Base-by-base conservation (phyloP, 2,888 invertebrate genomes). In the Brachycybe producta region DNA sequence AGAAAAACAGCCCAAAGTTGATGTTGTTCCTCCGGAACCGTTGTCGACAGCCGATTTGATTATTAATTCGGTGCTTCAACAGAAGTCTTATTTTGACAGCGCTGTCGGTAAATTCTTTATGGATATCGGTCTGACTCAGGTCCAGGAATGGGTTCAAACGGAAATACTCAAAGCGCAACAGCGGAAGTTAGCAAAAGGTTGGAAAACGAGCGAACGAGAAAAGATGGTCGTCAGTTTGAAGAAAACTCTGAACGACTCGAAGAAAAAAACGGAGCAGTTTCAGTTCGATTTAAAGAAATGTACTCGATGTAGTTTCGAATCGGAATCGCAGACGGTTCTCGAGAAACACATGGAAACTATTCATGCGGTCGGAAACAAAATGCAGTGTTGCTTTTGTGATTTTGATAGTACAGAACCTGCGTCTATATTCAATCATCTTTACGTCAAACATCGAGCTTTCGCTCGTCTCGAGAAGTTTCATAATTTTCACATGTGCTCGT, bases 131-230 rank as follows among this genome's bases (percentile, higher is more conserved):
- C 75, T 84, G 52, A 87, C 84, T 65, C 74, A 90, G 56, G 91
- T 90, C 2, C 87, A 90, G 66, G 91, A 94, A 65, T 84, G 80
- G 66, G 92, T 94, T 19, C 92, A 94, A 70, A 78, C 80, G n/a
- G 94, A 94, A 71, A 71, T 92, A 52, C 72, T 92, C 49, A 80
- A 83, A 58, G 81, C 86, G 62, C 88, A 91, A 65, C 84, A 83
- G 64, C 76, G 84, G 41, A 88, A 88, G 65, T 77, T 68, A 53
- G 57, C 62, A 82, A 19, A 80, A 82, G 58, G 78, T 79, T 57
- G 80, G 79, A 52, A 62, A 60, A 41, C 58, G 56, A 49, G 62
- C 61, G 30, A 68, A 73, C 75, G 45, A 34, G 62, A 61, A 71
- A 75, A 55, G 75, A 75, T 63, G 75, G 81, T 92, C 60, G 76